These are phyloP conservation scores for Phrynosoma platyrhinos DNA, from an alignment of 2,113 vertebrate species.

Conservation along the genomic window DNA sequence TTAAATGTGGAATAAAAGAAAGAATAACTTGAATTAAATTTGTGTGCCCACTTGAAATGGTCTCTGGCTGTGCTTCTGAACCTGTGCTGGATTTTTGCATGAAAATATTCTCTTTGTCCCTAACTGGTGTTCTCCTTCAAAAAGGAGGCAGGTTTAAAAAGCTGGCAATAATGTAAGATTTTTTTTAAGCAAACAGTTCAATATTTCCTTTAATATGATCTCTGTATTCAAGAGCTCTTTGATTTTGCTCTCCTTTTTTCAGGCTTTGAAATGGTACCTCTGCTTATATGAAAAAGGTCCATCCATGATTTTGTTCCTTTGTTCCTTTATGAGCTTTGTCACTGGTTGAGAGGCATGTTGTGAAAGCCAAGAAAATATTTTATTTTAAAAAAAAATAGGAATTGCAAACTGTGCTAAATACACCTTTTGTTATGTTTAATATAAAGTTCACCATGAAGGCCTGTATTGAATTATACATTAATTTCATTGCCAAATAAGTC, in stretches of 20 bases:
- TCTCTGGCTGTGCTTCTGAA: conserved; percentile 87
- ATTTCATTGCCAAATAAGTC: conserved; percentile 83
- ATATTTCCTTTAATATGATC: conserved; percentile 88
- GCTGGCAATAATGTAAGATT: conserved; percentile 88
- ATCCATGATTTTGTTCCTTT: conserved; percentile 85
- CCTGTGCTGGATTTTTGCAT: conserved; percentile 86
- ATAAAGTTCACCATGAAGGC: conserved; percentile 79
- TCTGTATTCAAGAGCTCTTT: conserved; percentile 87
- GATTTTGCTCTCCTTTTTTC: conserved; percentile 83
- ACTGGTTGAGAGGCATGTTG: conserved; percentile 82
- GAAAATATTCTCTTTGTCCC: conserved; percentile 89
- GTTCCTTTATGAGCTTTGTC: conserved; percentile 87
- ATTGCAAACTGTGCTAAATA: conserved; percentile 85
- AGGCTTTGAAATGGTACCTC: conserved; percentile 84
- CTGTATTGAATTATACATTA: conserved; percentile 80
- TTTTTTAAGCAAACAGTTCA: conserved; percentile 88
- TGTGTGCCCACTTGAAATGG: conserved; percentile 86
- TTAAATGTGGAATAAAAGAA: conserved; percentile 85
- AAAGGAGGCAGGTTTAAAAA: conserved; percentile 86
- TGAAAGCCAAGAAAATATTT: conserved; percentile 79
- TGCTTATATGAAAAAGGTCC: conserved; percentile 80
- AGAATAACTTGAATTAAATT: conserved; percentile 88
- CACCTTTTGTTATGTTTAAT: conserved; percentile 85
- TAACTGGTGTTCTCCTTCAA: conserved; percentile 85
- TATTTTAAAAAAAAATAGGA: conserved; percentile 72